Evolutionary conservation across 2,113 vertebrate species (phyloP), one percentile per base, ranked within the genome.

Genomic region (Sula dactylatra): DNA sequence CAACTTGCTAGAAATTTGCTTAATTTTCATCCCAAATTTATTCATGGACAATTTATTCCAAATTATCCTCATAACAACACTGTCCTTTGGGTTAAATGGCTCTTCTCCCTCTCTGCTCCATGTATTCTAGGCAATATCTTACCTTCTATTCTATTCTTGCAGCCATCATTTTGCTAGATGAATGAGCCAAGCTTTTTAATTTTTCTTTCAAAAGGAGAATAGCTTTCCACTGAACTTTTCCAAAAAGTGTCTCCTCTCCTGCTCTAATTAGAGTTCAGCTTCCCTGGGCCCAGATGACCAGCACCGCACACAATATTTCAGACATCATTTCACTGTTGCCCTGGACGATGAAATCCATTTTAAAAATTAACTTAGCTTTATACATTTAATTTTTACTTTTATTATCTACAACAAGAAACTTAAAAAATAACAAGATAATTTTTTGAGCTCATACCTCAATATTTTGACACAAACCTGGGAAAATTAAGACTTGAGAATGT

Each of bases 11-110:
- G n/a, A 86, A 94, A 82, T 85, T 32, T 85, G 34, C 16, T 54
- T 77, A 65, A 86, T 94, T 90, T 90, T 88, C 34, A 90, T 79
- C 40, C 16, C 24, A 93, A 72, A 90, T 88, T 93, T 87, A 94
- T 93, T 95, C 58, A 72, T 49, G 71, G 38, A 16, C 52, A 83
- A 83, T 82, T 92, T 93, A 90, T 93, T 81, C 90, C 31, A 81
- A 81, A 77, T 83, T 92, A 82, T 80, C 32, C 54, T 85, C 70
- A n/a, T 26, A 93, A 79, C 40, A 78, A 50, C 49, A 31, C 25
- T 42, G 44, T 40, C 29, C 31, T 93, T 86, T 67, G 17, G 26
- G 76, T 52, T 80, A 36, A 59, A 76, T 11, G 15, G 27, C 34
- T 82, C 54, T 87, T 69, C 42, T 71, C 13, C 16, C 0, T 0